These are phyloP conservation scores for Rugalucina vietnamica DNA, from an alignment of 2,888 invertebrate genomes.

Conservation along the genomic window DNA sequence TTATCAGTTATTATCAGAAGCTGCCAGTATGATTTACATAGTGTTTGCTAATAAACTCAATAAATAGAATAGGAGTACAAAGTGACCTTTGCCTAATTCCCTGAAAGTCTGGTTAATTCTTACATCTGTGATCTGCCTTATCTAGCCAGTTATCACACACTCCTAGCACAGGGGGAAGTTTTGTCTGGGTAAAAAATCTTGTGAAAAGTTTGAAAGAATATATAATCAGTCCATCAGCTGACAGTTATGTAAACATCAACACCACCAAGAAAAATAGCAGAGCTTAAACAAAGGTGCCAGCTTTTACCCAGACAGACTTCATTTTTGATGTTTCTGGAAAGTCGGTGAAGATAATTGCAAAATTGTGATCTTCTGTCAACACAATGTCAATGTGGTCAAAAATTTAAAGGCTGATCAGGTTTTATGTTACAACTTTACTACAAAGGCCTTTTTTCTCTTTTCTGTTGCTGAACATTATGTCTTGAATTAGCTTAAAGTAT, in stretches of 20 bases:
- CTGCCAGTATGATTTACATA: neutral
- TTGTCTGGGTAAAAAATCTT: neutral
- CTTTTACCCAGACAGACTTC: too few species aligned
- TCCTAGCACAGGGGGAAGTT: neutral
- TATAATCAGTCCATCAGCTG: slow-evolving; percentile 9
- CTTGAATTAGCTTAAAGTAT: too few species aligned
- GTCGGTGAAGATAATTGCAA: too few species aligned
- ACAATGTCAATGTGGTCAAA: too few species aligned
- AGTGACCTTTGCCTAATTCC: slow-evolving; percentile 12
- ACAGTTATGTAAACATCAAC: slow-evolving; percentile 6
- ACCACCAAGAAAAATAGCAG: too few species aligned
- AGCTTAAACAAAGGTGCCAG: too few species aligned
- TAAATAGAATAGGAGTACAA: neutral
- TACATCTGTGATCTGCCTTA: slow-evolving; percentile 9
- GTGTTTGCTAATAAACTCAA: neutral
- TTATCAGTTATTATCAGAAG: neutral
- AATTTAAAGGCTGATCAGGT: too few species aligned
- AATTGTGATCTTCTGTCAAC: too few species aligned
- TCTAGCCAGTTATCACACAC: slow-evolving; percentile 2
- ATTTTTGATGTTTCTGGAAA: too few species aligned
- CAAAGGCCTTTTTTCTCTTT: too few species aligned
- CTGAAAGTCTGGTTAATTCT: neutral
- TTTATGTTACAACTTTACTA: too few species aligned
- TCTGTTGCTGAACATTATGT: too few species aligned
- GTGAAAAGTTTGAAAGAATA: neutral